These are phyloP conservation scores for Symphodus melops DNA, from an alignment of 2,113 vertebrate species.

Conservation along the genomic window DNA sequence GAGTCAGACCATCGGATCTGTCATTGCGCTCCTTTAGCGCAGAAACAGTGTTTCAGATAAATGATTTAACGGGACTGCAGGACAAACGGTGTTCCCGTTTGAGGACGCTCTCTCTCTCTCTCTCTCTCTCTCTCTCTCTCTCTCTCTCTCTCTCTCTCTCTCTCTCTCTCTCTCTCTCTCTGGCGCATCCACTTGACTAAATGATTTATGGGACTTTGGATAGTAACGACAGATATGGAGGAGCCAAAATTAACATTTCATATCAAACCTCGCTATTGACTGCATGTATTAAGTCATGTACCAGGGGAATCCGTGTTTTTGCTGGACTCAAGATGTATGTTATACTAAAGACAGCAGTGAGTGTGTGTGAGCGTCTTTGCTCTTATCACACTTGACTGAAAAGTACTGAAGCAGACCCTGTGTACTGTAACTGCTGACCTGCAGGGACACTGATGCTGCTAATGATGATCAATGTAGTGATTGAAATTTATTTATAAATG, in stretches of 20 bases:
- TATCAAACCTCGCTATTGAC: background rate
- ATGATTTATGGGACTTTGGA: slow-evolving; percentile 51
- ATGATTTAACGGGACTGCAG: slow-evolving; percentile 38
- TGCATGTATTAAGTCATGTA: background rate
- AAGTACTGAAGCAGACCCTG: background rate
- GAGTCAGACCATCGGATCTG: background rate
- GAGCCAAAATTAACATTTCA: slow-evolving; percentile 46
- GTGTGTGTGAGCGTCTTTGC: background rate
- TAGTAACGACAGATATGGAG: slow-evolving; percentile 13
- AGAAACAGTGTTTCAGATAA: slow-evolving; percentile 15
- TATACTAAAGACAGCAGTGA: background rate
- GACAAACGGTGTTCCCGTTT: slow-evolving; percentile 13
- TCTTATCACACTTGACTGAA: background rate
- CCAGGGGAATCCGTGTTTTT: background rate
- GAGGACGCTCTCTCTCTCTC: slow-evolving; percentile 27
- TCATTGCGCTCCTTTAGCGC: background rate
- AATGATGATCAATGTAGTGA: too few species aligned
- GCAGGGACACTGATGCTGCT: too few species aligned
- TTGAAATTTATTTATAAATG: too few species aligned
- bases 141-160: slow-evolving; percentile 9
- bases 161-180: slow-evolving; percentile 16
- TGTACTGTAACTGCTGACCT: background rate
- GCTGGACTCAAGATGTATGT: background rate
- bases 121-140: accelerated
- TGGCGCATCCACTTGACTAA: slow-evolving; percentile 20